phyloP scores from a whole-genome alignment of 2,797 vertebrate genomes.

The Scolopax rusticola region DNA sequence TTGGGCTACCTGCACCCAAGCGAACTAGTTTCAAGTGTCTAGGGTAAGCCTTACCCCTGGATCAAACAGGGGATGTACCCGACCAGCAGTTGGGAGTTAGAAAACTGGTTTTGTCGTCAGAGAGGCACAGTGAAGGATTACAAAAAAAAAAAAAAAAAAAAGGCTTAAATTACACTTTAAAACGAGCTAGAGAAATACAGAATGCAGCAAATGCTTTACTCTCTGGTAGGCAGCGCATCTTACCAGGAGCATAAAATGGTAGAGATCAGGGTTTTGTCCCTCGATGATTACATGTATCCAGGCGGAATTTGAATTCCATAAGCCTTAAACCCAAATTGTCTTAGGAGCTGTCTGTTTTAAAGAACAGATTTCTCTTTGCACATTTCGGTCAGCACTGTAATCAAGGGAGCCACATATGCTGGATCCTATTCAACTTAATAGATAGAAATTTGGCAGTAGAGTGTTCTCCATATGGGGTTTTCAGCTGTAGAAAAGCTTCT shows the following conservation, averaged over 20 bases:
- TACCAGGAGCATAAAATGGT: background rate
- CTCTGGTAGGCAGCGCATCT: background rate
- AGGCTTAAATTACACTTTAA: constrained; percentile 34
- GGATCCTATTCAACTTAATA: constrained; percentile 64
- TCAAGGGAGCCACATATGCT: constrained; percentile 59
- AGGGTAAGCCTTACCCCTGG: background rate
- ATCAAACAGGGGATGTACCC: background rate
- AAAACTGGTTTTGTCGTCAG: constrained; percentile 30
- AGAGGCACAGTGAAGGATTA: background rate
- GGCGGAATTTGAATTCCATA: constrained; percentile 35
- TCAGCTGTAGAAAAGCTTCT: constrained; percentile 62
- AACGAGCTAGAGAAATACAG: constrained; percentile 16
- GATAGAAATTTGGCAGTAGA: constrained; percentile 68
- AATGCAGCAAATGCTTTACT: background rate
- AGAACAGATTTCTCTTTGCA: constrained; percentile 43
- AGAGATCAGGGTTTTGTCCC: background rate
- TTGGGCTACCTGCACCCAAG: background rate
- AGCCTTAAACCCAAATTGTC: background rate
- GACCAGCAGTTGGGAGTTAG: background rate
- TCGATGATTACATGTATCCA: background rate
- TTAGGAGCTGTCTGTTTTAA: constrained; percentile 27
- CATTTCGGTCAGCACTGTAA: constrained; percentile 43
- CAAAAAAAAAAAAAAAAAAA: background rate
- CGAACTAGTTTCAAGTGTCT: background rate
- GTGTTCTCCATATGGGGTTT: constrained; percentile 65